Base-by-base conservation (phyloP, 2,797 vertebrate genomes). In the Pseudotriccus pelzelni region DNA sequence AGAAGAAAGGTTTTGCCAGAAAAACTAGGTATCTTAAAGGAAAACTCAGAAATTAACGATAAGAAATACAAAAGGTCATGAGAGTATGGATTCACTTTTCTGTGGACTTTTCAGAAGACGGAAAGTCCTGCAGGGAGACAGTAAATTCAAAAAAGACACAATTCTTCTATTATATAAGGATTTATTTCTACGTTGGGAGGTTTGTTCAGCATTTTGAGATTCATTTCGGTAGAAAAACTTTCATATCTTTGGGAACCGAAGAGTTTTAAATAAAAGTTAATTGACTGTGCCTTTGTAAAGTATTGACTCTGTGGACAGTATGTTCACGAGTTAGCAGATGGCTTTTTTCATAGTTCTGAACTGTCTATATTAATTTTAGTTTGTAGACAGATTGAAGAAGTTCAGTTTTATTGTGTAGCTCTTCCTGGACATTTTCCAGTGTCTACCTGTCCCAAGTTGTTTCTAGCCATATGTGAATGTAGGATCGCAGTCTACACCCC, bases 271-370 rank as follows among this genome's bases (percentile, higher is more conserved):
- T 77, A 74, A 84, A 89, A 92, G 23, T 81, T 92, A 90, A 88
- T 82, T 88, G 41, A 66, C 84, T 83, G 47, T 81, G 55, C 19
- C 24, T 75, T 93, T 84, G 36, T 78, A 75, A 6, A 5, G 52
- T 37, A 86, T 55, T 67, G 44, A 59, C 44, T 94, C 79, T 46
- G 12, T 84, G 73, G 68, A 86, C 73, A 81, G 80, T 86, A 80
- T 92, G 91, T 86, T 95, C 89, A 53, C 59, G 75, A 72, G 70
- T 87, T 86, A 90, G 63, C 96, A 97, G 93, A 96, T 95, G 93
- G 81, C 15, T 84, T 90, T 92, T 91, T 90, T 88, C 76, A 28
- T 89, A 91, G 24, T 73, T 59, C 55, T 62, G 30, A 94, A 83
- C 25, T 59, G 73, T 73, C 52, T 89, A 23, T 80, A 91, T 94